Evolutionary conservation across 2,113 vertebrate genomes (phyloP).

Genomic region (Scytalopus superciliaris): DNA sequence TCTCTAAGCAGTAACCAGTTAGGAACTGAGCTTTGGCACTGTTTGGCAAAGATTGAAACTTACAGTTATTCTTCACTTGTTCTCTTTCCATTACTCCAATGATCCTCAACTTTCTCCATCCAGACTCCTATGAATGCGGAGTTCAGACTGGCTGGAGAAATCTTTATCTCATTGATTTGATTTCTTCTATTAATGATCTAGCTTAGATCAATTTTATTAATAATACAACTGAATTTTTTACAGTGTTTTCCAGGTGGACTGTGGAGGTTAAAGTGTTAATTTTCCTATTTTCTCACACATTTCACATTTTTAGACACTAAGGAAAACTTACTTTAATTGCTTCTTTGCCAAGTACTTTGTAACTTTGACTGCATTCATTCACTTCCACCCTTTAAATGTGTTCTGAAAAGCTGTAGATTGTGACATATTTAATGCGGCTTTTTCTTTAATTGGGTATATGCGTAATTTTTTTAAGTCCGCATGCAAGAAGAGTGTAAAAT

Average conservation of each 20-base stretch:
- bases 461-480: neutral
- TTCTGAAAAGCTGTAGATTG: neutral
- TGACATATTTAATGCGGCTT: neutral
- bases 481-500: neutral
- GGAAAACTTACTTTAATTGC: neutral
- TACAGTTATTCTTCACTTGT: neutral
- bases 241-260: neutral
- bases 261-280: neutral
- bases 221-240: conserved; percentile 14
- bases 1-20: neutral
- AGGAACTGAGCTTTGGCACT: neutral
- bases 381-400: neutral
- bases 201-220: conserved; percentile 47
- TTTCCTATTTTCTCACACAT: neutral
- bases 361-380: neutral
- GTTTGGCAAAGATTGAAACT: conserved; percentile 1
- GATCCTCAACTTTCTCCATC: no score
- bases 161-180: conserved; percentile 46
- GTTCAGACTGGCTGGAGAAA: conserved; percentile 30
- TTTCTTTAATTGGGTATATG: neutral
- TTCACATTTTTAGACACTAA: neutral
- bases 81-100: conserved; percentile 40
- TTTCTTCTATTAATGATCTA: neutral
- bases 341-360: neutral
- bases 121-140: neutral